These are phyloP conservation scores for Auanema freiburgensis DNA, from an alignment of 2,888 invertebrate species.

Conservation along the genomic window DNA sequence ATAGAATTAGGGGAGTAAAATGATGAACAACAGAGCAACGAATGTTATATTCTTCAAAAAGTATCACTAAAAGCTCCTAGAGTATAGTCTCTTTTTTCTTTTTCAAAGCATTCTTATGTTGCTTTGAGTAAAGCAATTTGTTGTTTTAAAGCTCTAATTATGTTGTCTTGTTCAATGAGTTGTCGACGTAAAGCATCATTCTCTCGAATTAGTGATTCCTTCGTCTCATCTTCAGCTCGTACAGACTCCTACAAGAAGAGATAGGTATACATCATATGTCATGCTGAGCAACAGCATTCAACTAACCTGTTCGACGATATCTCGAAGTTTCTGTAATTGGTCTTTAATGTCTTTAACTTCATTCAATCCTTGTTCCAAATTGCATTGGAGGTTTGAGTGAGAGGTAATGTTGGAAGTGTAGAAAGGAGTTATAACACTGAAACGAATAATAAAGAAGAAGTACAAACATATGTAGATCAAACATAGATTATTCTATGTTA, in stretches of 20 bases:
- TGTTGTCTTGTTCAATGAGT: slow-evolving; percentile 23
- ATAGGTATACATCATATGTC: background rate
- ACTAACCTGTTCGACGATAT: slow-evolving; percentile 22
- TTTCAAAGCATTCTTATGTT: no score
- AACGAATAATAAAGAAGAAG: background rate
- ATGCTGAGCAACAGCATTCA: background rate
- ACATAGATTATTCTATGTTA: background rate
- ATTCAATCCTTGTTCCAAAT: slow-evolving; percentile 27
- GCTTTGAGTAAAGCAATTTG: slow-evolving; percentile 11
- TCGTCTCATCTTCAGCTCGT: slow-evolving; percentile 1
- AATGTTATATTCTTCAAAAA: no score
- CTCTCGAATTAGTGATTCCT: slow-evolving; percentile 17
- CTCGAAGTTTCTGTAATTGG: slow-evolving; percentile 27
- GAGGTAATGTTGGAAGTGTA: slow-evolving; percentile 1
- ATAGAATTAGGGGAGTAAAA: no score
- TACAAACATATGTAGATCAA: background rate
- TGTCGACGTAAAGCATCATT: slow-evolving; percentile 30
- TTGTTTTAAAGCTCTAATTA: slow-evolving; percentile 19
- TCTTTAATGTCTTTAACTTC: slow-evolving; percentile 33
- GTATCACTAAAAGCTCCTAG: no score
- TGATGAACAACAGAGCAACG: no score
- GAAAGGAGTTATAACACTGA: background rate
- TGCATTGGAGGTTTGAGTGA: slow-evolving; percentile 2
- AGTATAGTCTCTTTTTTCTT: no score
- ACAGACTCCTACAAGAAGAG: slow-evolving; percentile 2